Base-by-base conservation (phyloP, 2,797 vertebrate species). In the Anguilla megastoma region DNA sequence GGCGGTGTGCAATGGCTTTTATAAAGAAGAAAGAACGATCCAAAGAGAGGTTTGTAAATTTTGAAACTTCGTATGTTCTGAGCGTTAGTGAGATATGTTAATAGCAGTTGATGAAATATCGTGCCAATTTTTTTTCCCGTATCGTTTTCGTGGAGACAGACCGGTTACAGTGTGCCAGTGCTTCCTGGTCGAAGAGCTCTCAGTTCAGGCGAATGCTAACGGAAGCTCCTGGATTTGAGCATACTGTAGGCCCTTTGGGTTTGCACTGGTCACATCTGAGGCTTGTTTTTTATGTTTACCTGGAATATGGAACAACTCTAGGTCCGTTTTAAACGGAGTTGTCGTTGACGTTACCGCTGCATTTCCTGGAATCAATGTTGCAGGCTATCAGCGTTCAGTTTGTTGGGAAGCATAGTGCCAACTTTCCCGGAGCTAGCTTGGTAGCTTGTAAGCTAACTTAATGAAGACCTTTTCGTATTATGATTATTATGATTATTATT, bases 41-140 rank as follows among this genome's bases (percentile, higher is more conserved):
- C 1, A 96, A 95, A 92, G 96, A 96, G 89, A 95, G 96, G 96
- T 97, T 60, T 48, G 92, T 93, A 56, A 58, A 63, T 66, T 66
- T 36, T 50, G 21, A 63, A 58, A 41, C 7, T 41, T 69, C n/a
- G 5, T 60, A 30, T 66, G 3, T 82, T 69, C 8, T 14, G 41
- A 27, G n/a, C 9, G 24, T 85, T 27, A 50, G 12, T 71, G 36
- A 86, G n/a, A 30, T 58, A 30, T 56, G 33, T 27, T 4, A 58
- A 41, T 45, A 24, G 3, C 48, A n/a, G 18, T 21, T 27, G 12
- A 9, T 36, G 66, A 83, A 74, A 33, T 50, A 79, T 85, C 63
- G 54, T 84, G 45, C 7, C 24, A n/a, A 30, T 18, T 18, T n/a
- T 52, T 71, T 16, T 69, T n/a, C 41, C 0, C 9, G 8, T 18